Base-by-base conservation (phyloP, 2,888 invertebrate genomes). In the Pseudococcus jackbeardsleyi region DNA sequence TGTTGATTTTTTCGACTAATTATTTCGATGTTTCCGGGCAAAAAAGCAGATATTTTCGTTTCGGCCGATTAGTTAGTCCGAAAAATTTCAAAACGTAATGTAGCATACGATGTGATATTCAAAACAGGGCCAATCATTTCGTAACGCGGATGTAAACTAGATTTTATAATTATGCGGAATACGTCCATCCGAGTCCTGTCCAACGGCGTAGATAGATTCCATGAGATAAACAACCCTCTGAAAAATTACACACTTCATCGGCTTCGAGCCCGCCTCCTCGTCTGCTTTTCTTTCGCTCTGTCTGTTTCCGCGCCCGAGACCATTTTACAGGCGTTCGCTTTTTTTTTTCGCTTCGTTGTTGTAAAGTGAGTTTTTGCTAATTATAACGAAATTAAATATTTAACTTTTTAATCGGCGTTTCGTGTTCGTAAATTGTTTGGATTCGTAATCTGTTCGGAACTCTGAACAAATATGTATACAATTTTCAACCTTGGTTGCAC, bases 211-310 rank as follows among this genome's bases (percentile, higher is more conserved):
- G 64, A 64, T 64, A 64, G 64, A 64, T 64, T 64, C 19, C 9
- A 64, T 11, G 64, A 64, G 64, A 64, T 64, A 64, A 64, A 64
- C 64, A 64, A 64, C 64, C 64, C 64, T 42, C 42, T 64, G 19
- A 59, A 64, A 64, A 64, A 64, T 22, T 64, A 64, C 64, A 64
- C 64, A 64, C 22, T 64, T 64, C 64, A 64, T 64, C 64, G 64
- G 22, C 11, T 64, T 22, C 22, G 7, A 12, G 5, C 59, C 59
- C n/a, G n/a, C n/a, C n/a, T 0, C n/a, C 8, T n/a, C 48, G 48
- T 59, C 59, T 8, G 59, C 6, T 9, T 42, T 8, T 42, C 9
- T 42, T 42, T 42, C 9, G 5, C 6, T n/a, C 17, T 22, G 64
- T 64, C 22, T 19, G 11, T 64, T 64, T 64, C 54, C 59, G 42